Evolutionary conservation across 2,113 vertebrate species (phyloP), one percentile per base, ranked within the genome.

Genomic region (Melanostigma gelatinosum): DNA sequence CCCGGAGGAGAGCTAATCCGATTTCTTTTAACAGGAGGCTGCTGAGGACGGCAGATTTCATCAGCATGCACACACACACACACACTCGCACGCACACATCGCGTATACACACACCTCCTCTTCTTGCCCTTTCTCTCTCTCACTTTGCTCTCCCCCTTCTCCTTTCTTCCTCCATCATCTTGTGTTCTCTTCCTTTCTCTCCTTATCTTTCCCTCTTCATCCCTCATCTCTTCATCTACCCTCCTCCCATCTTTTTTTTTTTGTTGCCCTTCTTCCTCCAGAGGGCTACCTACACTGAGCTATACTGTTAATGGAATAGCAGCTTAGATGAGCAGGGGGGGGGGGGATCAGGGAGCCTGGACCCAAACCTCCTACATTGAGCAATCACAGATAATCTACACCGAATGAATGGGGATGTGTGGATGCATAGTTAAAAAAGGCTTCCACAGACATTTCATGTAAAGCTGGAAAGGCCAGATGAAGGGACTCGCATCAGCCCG

Each of bases 41-140:
- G 92, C 92, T 94, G 92, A 93, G 91, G 89, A 90, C 44, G 89
- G 93, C 93, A 94, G 89, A 94, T 94, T 94, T 94, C 92, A 92
- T 91, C 91, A 90, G 83, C 77, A 66, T 50, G 81, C 83, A 82
- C 83, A 75, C 84, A 73, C 36, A 20, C 58, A 65, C 61, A 34
- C 40, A 9, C 68, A 73, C 80, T 61, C 68, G 58, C 46, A 5
- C 20, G 40, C 54, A 12, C n/a, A 55, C 54, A 24, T 22, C 15
- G 46, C 46, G 15, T 52, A 52, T 52, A 8, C 58, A 62, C 58
- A 62, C 32, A 36, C 60, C 8, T 32, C 18, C 20, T 63, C 60
- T 61, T 24, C 54, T 68, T 58, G 63, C 63, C 63, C 38, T 65
- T 65, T 13, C 61, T 63, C 64, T 77, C 40, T 60, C 42, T 75